A percentile compares a stretch with the other conserved stretches of the same genome.
phyloP scores from a whole-genome alignment of 2,888 invertebrate species.

The Acanthosepion lycidas region DNA sequence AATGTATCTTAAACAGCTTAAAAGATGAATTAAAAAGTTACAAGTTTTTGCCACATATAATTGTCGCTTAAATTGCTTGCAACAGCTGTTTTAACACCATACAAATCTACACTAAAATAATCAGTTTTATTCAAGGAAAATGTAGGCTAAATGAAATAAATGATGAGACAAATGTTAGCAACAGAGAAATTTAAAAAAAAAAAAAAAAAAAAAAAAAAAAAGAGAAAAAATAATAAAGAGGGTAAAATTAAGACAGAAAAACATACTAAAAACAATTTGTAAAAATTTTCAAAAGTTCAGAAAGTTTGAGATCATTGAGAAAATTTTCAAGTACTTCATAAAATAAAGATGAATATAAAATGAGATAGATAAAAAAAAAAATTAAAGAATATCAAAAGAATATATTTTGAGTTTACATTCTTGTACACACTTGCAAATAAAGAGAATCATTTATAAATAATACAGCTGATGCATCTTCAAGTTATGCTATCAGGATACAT shows the following conservation, averaged over 20 bases:
- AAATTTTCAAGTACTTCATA: too few relatives aligned
- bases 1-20: neutral
- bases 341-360: too few relatives aligned
- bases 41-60: neutral
- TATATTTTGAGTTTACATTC: too few relatives aligned
- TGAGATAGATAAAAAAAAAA: too few relatives aligned
- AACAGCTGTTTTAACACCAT: neutral
- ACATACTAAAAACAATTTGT: neutral
- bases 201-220: neutral
- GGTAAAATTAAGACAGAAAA: neutral
- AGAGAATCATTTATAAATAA: too few relatives aligned
- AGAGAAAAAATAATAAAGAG: neutral
- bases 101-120: neutral
- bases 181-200: neutral
- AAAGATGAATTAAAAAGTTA: neutral
- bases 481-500: too few relatives aligned
- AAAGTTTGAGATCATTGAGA: neutral
- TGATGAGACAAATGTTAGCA: neutral
- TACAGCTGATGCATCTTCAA: too few relatives aligned
- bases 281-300: neutral
- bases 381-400: too few relatives aligned
- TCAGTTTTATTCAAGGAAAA: neutral
- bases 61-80: neutral
- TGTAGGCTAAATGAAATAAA: constrained; percentile 8
- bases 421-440: too few relatives aligned